These are phyloP conservation scores for Naja naja DNA, from an alignment of 2,113 vertebrate genomes.

Conservation along the genomic window DNA sequence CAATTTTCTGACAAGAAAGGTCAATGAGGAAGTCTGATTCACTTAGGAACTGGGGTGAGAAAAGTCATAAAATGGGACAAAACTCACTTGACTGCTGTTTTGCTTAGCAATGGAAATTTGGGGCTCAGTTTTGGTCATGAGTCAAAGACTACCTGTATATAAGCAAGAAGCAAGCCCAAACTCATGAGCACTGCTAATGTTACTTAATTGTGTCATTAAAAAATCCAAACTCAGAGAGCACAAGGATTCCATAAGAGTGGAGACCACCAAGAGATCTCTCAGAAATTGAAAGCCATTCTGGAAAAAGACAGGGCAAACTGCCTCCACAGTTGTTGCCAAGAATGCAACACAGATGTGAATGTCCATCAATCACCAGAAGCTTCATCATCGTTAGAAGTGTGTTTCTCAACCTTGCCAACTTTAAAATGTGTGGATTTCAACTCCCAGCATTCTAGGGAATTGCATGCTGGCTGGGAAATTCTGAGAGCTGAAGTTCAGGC, in stretches of 20 bases:
- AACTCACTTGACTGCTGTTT: neutral
- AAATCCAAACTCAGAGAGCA: neutral
- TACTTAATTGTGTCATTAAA: neutral
- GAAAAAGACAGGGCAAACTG: neutral
- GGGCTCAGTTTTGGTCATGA: neutral
- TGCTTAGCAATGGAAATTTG: neutral
- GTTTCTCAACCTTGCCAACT: neutral
- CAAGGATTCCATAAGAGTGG: neutral
- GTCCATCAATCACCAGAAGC: neutral
- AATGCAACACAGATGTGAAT: neutral
- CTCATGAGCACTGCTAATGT: neutral
- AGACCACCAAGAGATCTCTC: neutral
- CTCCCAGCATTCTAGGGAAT: neutral
- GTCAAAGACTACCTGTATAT: neutral
- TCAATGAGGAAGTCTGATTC: neutral
- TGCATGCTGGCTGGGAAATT: neutral
- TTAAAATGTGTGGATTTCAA: neutral
- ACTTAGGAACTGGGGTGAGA: neutral
- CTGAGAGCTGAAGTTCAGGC: neutral
- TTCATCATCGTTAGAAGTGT: neutral
- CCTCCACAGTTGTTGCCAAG: neutral
- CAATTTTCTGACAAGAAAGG: neutral
- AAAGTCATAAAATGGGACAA: neutral
- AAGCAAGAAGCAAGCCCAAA: neutral
- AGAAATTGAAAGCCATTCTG: neutral